Base-by-base conservation (phyloP, 2,888 invertebrate genomes). In the Drosophila histrio region DNA sequence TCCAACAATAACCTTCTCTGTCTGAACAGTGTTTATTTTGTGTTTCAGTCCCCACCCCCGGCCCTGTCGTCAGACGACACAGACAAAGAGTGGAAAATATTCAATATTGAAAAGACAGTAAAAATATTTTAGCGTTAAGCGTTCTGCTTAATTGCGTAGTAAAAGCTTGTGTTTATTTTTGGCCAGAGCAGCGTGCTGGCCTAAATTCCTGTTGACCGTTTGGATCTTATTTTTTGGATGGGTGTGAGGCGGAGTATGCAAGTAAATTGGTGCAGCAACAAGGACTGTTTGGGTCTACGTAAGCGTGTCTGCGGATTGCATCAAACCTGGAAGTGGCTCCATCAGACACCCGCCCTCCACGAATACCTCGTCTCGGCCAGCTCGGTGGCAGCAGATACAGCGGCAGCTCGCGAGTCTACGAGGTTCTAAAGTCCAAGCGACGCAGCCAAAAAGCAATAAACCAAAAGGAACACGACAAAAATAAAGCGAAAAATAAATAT, bases 311-410 rank as follows among this genome's bases (percentile, higher is more conserved):
- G 95, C 93, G 94, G 95, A 93, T 95, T 97, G 93, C 96, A 97
- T 93, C 97, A 97, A 93, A 97, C 97, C 91, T 97, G 96, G 96
- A 97, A 97, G 97, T 97, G 97, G 97, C 93, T 97, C 92, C 97
- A 97, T 92, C 97, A 97, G 92, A 97, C 97, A 78, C 95, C 96
- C 90, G 95, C 95, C 88, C 94, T 97, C 68, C 97, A 97, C 94
- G 96, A 97, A 89, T 96, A 96, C 90, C 93, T 97, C 89, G 96
- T 97, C 92, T 94, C 96, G 86, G 94, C 96, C 88, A 95, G 95
- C 75, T 93, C 96, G 81, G 95, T 95, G 89, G 94, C 95, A 92
- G 94, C 95, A 92, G 94, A 95, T 67, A 39, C 71, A 30, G 28
- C 52, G 60, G 28, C 52, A 54, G 28, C 60, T 46, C 63, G 26